phyloP scores from a whole-genome alignment of 2,888 invertebrate species.

The Polydrusus tereticollis region DNA sequence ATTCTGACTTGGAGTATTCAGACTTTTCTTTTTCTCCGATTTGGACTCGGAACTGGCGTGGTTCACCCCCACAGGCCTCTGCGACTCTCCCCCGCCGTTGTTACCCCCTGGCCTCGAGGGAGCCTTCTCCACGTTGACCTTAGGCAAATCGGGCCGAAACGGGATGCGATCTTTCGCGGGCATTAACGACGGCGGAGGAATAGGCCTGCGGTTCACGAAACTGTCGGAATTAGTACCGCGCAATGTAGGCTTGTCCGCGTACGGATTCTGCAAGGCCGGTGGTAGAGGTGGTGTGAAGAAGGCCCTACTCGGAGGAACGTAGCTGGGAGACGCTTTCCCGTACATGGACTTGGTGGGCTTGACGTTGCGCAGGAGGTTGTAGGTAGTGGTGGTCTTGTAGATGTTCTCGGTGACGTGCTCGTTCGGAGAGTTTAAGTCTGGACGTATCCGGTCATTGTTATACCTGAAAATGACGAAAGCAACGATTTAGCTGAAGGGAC shows the following conservation, averaged over 20 bases:
- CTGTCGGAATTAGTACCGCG: conserved; percentile 75
- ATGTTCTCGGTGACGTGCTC: conserved; percentile 63
- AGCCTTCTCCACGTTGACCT: conserved; percentile 63
- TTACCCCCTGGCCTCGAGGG: conserved; percentile 52
- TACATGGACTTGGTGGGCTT: conserved; percentile 73
- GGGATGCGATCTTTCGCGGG: conserved; percentile 88
- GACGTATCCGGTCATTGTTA: conserved; percentile 66
- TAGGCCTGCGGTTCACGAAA: conserved; percentile 80
- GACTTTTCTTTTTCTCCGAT: conserved; percentile 77
- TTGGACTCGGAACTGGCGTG: conserved; percentile 51
- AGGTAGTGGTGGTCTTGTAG: conserved; percentile 66
- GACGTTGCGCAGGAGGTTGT: conserved; percentile 73
- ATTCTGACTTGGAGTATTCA: conserved; percentile 82
- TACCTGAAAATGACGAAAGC: conserved; percentile 58
- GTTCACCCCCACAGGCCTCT: conserved; percentile 22
- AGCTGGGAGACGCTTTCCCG: conserved; percentile 82
- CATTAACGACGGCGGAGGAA: conserved; percentile 86
- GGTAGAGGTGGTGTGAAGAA: conserved; percentile 86
- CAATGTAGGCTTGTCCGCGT: conserved; percentile 90
- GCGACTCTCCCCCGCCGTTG: conserved; percentile 37
- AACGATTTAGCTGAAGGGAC: neutral
- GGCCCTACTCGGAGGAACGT: conserved; percentile 84
- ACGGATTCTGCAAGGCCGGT: conserved; percentile 86
- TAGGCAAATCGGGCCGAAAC: conserved; percentile 76
- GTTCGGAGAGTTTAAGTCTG: conserved; percentile 58